Conservation (phyloP, 2,888 invertebrate species). For the Cephus pulcher region DNA sequence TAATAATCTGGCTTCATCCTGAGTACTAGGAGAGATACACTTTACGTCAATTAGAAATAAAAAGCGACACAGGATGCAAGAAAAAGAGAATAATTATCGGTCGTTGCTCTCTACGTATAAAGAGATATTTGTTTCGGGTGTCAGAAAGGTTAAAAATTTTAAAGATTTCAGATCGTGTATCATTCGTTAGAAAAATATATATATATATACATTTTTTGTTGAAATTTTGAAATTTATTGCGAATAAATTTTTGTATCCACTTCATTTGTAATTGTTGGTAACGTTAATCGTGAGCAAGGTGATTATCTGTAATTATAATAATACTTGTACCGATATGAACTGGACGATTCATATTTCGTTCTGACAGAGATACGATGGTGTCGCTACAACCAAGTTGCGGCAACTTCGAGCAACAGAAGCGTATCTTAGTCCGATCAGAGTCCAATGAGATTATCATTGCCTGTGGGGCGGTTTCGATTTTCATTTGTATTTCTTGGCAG, state of each 20-base stretch:
- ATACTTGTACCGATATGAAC: not conserved
- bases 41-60: not conserved
- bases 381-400: not conserved
- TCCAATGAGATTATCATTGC: not conserved
- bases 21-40: not conserved
- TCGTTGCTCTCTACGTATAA: not conserved
- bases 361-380: not conserved
- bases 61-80: not conserved
- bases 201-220: no score
- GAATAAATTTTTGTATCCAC: not conserved
- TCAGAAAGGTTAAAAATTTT: not conserved
- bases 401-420: not conserved
- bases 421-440: constrained; percentile 3
- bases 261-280: not conserved
- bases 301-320: not conserved
- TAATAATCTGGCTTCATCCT: not conserved
- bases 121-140: not conserved
- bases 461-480: not conserved
- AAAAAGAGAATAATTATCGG: not conserved
- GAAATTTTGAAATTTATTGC: not conserved
- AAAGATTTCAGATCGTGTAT: no score
- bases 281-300: not conserved
- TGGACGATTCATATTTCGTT: not conserved
- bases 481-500: not conserved
- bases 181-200: no score